Base-by-base conservation (phyloP, 2,113 vertebrate genomes). In the Anser brachyrhynchus region DNA sequence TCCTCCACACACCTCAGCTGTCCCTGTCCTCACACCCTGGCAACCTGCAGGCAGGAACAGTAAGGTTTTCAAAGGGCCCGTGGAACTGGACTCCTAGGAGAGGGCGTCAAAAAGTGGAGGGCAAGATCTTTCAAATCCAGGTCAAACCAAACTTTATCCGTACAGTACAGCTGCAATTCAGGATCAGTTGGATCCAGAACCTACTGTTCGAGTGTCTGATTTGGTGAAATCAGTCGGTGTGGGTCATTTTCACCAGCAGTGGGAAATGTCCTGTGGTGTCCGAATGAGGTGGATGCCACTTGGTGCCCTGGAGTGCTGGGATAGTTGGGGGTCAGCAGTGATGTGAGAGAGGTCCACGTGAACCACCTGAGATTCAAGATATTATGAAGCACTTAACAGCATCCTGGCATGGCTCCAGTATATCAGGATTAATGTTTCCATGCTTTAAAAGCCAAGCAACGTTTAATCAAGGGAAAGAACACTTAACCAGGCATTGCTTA, bases 1-100 rank as follows among this genome's bases (percentile, higher is more conserved):
- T 78, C 55, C 44, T 41, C 37, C 0, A 0, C 62, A 11, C 7
- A 5, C 25, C 31, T 78, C 0, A 0, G 23, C 49, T 46, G 0
- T 18, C 0, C 3, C 77, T 41, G 74, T 28, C 80, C 58, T 35
- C 57, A 25, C 22, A 13, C 22, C 26, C 54, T 73, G 44, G 33
- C 33, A 54, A 57, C 39, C 23, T 35, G 17, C 70, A 69, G 33
- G 2, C 3, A 62, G 66, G 49, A 82, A 57, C 22, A 54, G 41
- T 0, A 9, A 22, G 25, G 5, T 72, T 87, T 75, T 4, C 33
- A 26, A 20, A 44, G 9, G 21, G 28, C 28, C 31, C 1, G 0
- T 25, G 41, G n/a, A 55, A 58, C 0, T 43, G 16, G 37, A 26
- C 15, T 64, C 1, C 35, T 11, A 3, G 18, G 20, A 72, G 46